Base-by-base conservation (phyloP, 1,140 invertebrate species). In the Danaus plexippus region DNA sequence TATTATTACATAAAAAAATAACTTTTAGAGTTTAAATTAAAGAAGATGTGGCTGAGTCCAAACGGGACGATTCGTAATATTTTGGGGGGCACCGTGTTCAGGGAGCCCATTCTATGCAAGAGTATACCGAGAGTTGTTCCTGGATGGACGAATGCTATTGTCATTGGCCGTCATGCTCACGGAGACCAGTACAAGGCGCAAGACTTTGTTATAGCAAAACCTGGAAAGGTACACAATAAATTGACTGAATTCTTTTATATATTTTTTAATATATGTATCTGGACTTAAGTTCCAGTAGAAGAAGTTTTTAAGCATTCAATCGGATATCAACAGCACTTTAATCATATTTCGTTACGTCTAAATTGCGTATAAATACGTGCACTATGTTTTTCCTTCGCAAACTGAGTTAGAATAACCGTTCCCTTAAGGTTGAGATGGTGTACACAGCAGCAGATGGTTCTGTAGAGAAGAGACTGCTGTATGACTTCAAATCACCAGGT, bases 51-150 rank as follows among this genome's bases (percentile, higher is more conserved):
- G 95, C 89, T 92, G 11, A 94, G 93, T 56, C 96, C 96, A 1
- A 97, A 97, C 82, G 96, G 96, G 11, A 97, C 96, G 0, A 96
- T 97, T 67, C 89, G 96, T 72, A 97, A 97, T 79, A 97, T 97
- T 70, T 87, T 97, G 11, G 95, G 95, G 6, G 95, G 95, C 2
- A 97, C 95, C 0, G 95, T 97, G 11, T 97, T 97, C 85, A 89
- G 96, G 48, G 96, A 97, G 77, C 95, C 96, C 8, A 97, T 97
- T 69, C 82, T 97, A 22, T 97, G 95, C 83, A 91, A 94, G 74
- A 96, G 92, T 71, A 96, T 97, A 78, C 96, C 96, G 2, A 90
- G 94, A 13, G 80, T 97, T 13, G 94, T 97, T 9, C 94, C 95
- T 15, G 94, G 95, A 9, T 97, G 95, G 95, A 94, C 89, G 1